A percentile compares a stretch with the other conserved stretches of the same genome.
Evolutionary conservation across 2,113 vertebrate species (phyloP).

Genomic region (Ophiodon elongatus): DNA sequence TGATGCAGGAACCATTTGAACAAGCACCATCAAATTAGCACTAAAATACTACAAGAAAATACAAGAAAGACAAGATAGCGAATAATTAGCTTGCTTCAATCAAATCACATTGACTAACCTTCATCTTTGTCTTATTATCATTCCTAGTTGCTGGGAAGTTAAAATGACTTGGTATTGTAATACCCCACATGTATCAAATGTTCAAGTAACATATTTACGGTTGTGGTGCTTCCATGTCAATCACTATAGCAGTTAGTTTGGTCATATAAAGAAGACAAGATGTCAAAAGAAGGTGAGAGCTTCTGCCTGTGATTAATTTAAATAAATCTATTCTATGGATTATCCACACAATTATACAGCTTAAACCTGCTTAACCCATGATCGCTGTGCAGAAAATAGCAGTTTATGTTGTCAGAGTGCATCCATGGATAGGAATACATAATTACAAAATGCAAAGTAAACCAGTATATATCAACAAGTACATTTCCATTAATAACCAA

Average conservation of each 20-base stretch:
- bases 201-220: not conserved
- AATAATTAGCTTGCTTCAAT: not conserved
- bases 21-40: not conserved
- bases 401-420: not conserved
- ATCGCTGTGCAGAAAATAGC: not conserved
- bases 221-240: not conserved
- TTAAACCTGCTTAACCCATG: not conserved
- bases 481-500: not conserved
- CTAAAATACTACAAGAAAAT: not conserved
- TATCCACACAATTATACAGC: not conserved
- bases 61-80: not conserved
- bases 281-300: not conserved
- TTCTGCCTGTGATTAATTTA: not conserved
- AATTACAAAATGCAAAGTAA: not conserved
- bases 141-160: no score
- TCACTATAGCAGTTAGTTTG: not conserved
- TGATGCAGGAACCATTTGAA: not conserved
- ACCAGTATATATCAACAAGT: not conserved
- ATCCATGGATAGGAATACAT: not conserved
- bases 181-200: not conserved
- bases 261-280: not conserved
- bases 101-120: not conserved
- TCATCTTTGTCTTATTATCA: not conserved
- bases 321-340: not conserved
- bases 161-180: no score